Percentiles rank a stretch among this genome's conserved stretches.
Conservation (phyloP, 1,140 invertebrate genomes). For the Zaprionus tsacasi region DNA sequence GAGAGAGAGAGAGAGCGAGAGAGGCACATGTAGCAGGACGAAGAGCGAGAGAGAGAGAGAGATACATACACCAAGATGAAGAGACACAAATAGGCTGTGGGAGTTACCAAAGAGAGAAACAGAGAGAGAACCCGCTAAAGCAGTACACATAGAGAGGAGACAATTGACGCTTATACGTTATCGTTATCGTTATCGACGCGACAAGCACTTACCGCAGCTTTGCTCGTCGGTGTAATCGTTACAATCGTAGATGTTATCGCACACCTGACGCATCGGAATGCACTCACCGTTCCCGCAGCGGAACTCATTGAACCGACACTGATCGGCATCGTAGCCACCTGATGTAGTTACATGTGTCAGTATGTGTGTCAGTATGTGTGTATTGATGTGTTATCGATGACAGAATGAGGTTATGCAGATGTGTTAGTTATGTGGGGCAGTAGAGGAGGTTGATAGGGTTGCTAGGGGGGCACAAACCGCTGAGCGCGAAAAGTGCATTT, state of each 20-base stretch:
- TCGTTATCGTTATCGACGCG: conserved; percentile 38
- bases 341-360: conserved; percentile 18
- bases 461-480: too few species aligned
- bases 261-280: conserved; percentile 87
- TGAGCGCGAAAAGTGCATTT: conserved; percentile 12
- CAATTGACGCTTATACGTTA: not conserved
- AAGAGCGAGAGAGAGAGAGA: not conserved
- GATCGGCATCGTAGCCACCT: conserved; percentile 65
- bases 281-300: conserved; percentile 88
- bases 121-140: conserved; percentile 34
- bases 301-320: conserved; percentile 86
- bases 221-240: conserved; percentile 89
- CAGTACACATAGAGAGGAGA: conserved; percentile 19
- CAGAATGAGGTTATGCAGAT: not conserved
- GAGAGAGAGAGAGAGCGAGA: not conserved
- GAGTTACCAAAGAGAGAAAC: conserved; percentile 23
- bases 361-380: conserved; percentile 22
- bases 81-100: conserved; percentile 17
- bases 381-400: conserved; percentile 24
- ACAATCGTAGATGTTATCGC: conserved; percentile 89
- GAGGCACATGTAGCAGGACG: not conserved
- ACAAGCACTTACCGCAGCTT: conserved; percentile 89
- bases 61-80: not conserved
- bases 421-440: not conserved
- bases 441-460: too few species aligned